Evolutionary conservation across 2,888 invertebrate species (phyloP).

Genomic region (Corbicula japonica): DNA sequence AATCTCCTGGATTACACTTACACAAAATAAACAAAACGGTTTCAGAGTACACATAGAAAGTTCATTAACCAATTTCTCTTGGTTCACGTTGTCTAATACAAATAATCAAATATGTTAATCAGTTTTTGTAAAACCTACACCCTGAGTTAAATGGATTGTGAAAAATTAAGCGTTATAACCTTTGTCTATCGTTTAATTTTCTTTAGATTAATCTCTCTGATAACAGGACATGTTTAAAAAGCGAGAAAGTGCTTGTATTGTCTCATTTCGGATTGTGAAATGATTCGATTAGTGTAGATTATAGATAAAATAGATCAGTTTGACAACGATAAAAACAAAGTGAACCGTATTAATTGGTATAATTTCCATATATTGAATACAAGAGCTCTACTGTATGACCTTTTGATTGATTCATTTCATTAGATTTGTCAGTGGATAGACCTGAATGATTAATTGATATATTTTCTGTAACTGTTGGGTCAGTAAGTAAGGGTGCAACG

Average conservation of each 20-base stretch:
- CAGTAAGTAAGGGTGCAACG: constrained; percentile 39
- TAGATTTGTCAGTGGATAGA: constrained; percentile 27
- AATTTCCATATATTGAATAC: constrained; percentile 37
- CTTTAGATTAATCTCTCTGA: constrained; percentile 19
- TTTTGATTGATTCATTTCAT: constrained; percentile 49
- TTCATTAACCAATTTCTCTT: too few species aligned
- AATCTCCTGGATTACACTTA: too few species aligned
- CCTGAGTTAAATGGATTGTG: constrained; percentile 46
- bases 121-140: constrained; percentile 50
- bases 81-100: too few species aligned
- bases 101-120: too few species aligned
- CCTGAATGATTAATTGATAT: constrained; percentile 53
- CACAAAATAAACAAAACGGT: too few species aligned
- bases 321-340: constrained; percentile 28
- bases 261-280: constrained; percentile 37
- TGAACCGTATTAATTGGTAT: constrained; percentile 42
- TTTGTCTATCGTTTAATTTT: constrained; percentile 58
- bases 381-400: constrained; percentile 52
- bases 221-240: constrained; percentile 34
- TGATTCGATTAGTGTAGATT: constrained; percentile 49
- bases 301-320: constrained; percentile 44
- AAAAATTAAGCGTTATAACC: constrained; percentile 43
- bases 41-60: too few species aligned
- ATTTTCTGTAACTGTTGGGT: constrained; percentile 41
- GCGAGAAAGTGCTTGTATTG: constrained; percentile 59